phyloP scores from a whole-genome alignment of 35 echinoderm and acorn worm species.

The Stichopus chloronotus region DNA sequence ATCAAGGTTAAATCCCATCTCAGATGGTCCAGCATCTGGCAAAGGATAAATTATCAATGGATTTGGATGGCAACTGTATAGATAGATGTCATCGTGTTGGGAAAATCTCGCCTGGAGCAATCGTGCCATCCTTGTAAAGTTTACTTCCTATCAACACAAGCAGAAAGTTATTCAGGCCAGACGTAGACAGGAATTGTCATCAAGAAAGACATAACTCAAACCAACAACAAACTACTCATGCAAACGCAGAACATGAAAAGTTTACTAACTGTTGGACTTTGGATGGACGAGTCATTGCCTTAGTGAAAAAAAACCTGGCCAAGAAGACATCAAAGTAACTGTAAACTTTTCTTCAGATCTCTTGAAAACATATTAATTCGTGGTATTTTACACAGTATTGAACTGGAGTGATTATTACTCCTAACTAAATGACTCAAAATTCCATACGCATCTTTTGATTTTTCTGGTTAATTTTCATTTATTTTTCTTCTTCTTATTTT shows the following conservation, averaged over 20 bases:
- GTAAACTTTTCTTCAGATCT: conserved; percentile 38
- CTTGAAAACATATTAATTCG: background rate
- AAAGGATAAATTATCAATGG: conserved; percentile 18
- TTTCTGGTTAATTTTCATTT: background rate
- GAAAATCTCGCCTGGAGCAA: too few species aligned
- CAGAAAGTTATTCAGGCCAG: too few species aligned
- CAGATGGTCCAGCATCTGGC: background rate
- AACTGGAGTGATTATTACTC: background rate
- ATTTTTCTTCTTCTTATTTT: too few species aligned
- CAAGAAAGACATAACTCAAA: background rate
- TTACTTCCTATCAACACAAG: background rate
- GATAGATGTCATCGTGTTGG: background rate
- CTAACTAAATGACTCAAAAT: background rate
- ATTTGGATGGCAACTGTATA: conserved; percentile 7
- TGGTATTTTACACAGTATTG: conserved; percentile 21
- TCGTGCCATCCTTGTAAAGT: background rate
- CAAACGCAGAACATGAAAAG: conserved; percentile 27
- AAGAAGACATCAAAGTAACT: background rate
- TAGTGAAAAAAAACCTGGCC: conserved; percentile 21
- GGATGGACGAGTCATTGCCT: conserved; percentile 26
- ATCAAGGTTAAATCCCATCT: background rate
- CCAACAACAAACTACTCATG: conserved; percentile 12
- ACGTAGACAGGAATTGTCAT: too few species aligned
- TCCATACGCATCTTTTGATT: background rate
- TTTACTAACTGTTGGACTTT: conserved; percentile 22